Percentiles rank a stretch among this genome's conserved stretches.
These are phyloP conservation scores for Lordiphosa mommai DNA, from an alignment of 1,140 invertebrate genomes.

Conservation along the genomic window DNA sequence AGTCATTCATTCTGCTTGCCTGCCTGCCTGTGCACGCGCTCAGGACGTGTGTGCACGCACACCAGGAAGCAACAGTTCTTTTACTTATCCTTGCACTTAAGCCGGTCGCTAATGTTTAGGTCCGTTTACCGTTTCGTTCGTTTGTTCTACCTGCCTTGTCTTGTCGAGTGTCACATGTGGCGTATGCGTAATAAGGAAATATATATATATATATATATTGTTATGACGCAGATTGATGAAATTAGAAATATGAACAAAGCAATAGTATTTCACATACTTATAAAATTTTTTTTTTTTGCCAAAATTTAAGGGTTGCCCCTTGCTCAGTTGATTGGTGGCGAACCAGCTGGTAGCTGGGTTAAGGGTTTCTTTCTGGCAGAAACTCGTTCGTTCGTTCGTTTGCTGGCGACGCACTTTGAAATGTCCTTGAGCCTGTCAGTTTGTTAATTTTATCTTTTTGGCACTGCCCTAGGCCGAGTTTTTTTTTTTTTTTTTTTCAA, in stretches of 20 bases:
- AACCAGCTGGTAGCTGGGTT: too few relatives aligned
- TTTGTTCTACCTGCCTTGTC: conserved; percentile 3
- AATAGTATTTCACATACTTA: conserved; percentile 2
- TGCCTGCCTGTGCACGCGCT: conserved; percentile 47
- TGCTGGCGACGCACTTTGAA: conserved; percentile 33
- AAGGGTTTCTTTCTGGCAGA: neutral
- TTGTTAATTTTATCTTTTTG: conserved; percentile 12
- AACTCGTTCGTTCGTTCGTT: conserved; percentile 21
- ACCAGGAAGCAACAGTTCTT: conserved; percentile 29
- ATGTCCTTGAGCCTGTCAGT: conserved; percentile 30
- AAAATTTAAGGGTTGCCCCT: too few relatives aligned
- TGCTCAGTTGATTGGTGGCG: too few relatives aligned
- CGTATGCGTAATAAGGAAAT: conserved; percentile 36
- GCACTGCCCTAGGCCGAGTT: neutral
- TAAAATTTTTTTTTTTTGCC: too few relatives aligned
- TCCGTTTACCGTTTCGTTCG: neutral
- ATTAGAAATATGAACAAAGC: neutral
- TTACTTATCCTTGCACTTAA: conserved; percentile 18
- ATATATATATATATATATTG: too few relatives aligned
- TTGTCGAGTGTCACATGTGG: conserved; percentile 17
- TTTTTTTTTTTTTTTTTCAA: too few relatives aligned
- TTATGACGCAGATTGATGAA: too few relatives aligned
- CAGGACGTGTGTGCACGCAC: conserved; percentile 52
- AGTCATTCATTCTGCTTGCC: neutral
- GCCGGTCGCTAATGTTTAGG: neutral